Evolutionary conservation across 2,797 vertebrate genomes (phyloP).

Genomic region (Stomatorhinus walkeri): DNA sequence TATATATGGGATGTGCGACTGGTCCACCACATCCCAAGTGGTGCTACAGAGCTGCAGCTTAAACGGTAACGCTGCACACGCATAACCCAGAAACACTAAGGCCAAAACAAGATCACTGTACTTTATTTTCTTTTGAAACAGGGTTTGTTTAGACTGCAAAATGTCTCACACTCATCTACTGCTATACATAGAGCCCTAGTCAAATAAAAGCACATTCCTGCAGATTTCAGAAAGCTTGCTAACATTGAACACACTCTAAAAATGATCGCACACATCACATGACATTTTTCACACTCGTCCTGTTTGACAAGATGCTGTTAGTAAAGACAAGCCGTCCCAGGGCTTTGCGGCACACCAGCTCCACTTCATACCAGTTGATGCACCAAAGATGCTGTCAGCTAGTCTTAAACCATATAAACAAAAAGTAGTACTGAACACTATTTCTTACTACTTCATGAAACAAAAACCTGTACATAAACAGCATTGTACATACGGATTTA

Average conservation of each 20-base stretch:
- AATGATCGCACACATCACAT: slow-evolving; percentile 20
- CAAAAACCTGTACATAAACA: slow-evolving; percentile 7
- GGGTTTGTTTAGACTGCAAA: slow-evolving; percentile 27
- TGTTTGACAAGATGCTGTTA: slow-evolving; percentile 26
- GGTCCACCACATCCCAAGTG: background rate
- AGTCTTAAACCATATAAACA: slow-evolving; percentile 24
- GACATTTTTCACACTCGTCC: slow-evolving; percentile 28
- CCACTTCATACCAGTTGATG: slow-evolving; percentile 15
- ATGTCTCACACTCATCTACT: slow-evolving; percentile 28
- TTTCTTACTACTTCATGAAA: slow-evolving; percentile 17
- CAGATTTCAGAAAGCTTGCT: slow-evolving; percentile 27
- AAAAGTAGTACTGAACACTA: slow-evolving; percentile 13
- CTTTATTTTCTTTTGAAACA: slow-evolving; percentile 31
- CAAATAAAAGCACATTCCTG: slow-evolving; percentile 13
- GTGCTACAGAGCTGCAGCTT: background rate
- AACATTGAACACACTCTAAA: slow-evolving; percentile 21
- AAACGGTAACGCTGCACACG: slow-evolving; percentile 14
- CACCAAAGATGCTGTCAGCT: slow-evolving; percentile 15
- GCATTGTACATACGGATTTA: slow-evolving; percentile 7
- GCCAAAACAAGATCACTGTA: slow-evolving; percentile 9
- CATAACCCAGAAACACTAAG: slow-evolving; percentile 26
- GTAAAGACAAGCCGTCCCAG: background rate
- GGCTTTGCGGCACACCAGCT: background rate
- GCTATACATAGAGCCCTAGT: slow-evolving; percentile 11
- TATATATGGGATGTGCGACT: background rate